phyloP scores from a whole-genome alignment of 2,113 vertebrate species.

The Scomber colias region DNA sequence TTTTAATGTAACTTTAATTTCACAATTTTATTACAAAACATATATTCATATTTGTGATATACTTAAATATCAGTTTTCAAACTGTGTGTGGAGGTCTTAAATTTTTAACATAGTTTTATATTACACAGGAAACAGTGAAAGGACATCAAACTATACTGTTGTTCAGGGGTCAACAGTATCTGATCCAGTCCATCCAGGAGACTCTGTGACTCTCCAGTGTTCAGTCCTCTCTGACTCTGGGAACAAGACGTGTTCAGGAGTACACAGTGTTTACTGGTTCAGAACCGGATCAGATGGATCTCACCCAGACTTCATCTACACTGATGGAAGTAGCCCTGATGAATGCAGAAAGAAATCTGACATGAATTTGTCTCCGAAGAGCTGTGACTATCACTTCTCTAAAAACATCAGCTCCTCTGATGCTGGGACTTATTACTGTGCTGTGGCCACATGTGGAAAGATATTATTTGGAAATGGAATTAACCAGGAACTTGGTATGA shows the following conservation, averaged over 20 bases:
- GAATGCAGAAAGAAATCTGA: conserved; percentile 3
- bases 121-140: neutral
- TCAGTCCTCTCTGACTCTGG: conserved; percentile 26
- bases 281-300: conserved; percentile 27
- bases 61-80: too few species aligned
- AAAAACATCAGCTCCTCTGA: conserved; percentile 10
- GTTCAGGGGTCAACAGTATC: neutral
- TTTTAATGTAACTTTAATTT: too few species aligned
- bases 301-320: conserved; percentile 30
- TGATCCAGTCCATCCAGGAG: conserved; percentile 16
- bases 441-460: conserved; percentile 44
- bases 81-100: too few species aligned
- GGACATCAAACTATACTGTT: conserved; percentile 15
- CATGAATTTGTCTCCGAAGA: neutral
- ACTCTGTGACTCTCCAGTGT: conserved; percentile 49
- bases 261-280: conserved; percentile 57
- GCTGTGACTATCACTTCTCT: conserved; percentile 20
- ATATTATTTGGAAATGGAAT: conserved; percentile 50
- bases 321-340: conserved; percentile 5
- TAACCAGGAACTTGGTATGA: neutral
- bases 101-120: neutral
- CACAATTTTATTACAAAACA: too few species aligned
- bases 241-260: neutral
- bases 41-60: too few species aligned
- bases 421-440: conserved; percentile 54